A percentile compares a stretch with the other conserved stretches of the same genome.
phyloP scores from a whole-genome alignment of 2,888 invertebrate genomes.

The Neoscelio sp. region DNA sequence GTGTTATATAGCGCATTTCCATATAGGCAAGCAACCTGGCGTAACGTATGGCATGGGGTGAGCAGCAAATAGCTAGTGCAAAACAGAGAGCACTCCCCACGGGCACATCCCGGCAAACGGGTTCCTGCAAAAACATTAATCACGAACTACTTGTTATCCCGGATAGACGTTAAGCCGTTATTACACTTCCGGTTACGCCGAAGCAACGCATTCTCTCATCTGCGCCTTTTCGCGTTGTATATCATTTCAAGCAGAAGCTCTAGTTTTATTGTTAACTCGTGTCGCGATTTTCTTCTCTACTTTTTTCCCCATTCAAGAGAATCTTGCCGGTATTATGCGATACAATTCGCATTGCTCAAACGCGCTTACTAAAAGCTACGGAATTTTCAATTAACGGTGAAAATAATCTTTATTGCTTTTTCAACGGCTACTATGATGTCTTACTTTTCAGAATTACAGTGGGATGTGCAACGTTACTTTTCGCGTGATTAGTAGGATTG shows the following conservation, averaged over 20 bases:
- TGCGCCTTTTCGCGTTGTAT: conserved; percentile 55
- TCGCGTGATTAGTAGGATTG: no score
- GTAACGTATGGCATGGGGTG: conserved; percentile 62
- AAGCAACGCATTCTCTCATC: conserved; percentile 47
- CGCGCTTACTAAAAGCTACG: conserved; percentile 2
- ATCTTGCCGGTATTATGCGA: conserved; percentile 33
- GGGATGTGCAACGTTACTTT: no score
- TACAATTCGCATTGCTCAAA: conserved; percentile 31
- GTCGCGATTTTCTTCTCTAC: conserved; percentile 43
- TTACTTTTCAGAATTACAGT: no score
- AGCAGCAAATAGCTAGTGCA: conserved; percentile 74
- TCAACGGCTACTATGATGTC: background rate
- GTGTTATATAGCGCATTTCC: conserved; percentile 53
- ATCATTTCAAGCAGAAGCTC: conserved; percentile 45
- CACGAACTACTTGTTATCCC: conserved; percentile 75
- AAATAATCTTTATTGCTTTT: conserved; percentile 29
- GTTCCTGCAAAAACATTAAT: conserved; percentile 78
- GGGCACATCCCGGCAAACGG: conserved; percentile 75
- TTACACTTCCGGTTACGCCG: conserved; percentile 69
- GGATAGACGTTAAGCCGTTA: conserved; percentile 70
- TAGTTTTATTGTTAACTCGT: conserved; percentile 53
- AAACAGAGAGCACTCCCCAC: conserved; percentile 75
- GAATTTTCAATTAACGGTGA: conserved; percentile 44
- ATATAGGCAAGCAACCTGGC: conserved; percentile 56
- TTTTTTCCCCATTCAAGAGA: conserved; percentile 15